Evolutionary conservation across 2,797 vertebrate species (phyloP).

Genomic region (Telmatherina bonti): DNA sequence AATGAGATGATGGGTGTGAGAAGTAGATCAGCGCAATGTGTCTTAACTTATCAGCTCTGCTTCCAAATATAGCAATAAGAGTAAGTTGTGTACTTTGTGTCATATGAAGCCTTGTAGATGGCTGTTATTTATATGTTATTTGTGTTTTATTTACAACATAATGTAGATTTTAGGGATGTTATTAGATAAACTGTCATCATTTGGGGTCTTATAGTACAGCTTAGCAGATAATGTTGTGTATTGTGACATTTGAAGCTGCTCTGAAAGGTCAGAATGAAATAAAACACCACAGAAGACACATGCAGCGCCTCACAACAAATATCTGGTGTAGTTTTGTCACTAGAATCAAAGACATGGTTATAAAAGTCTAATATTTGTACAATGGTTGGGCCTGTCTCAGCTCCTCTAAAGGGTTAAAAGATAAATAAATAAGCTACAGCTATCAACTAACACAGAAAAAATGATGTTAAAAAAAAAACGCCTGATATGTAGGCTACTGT

Average conservation of each 20-base stretch:
- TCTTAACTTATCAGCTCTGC: constrained; percentile 58
- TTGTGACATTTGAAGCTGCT: not conserved
- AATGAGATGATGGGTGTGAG: constrained; percentile 67
- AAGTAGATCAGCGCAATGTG: constrained; percentile 35
- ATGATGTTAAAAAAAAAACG: no score
- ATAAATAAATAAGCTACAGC: no score
- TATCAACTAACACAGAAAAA: no score
- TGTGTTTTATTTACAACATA: constrained; percentile 45
- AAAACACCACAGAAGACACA: constrained; percentile 1
- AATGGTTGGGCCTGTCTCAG: not conserved
- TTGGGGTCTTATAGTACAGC: constrained; percentile 6
- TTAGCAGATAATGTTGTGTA: not conserved
- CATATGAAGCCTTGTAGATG: constrained; percentile 27
- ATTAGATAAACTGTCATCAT: constrained; percentile 18
- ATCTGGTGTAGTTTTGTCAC: not conserved
- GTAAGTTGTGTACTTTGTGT: not conserved
- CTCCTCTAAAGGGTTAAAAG: not conserved
- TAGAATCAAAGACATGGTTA: constrained; percentile 5
- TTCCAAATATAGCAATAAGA: constrained; percentile 19
- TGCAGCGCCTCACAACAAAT: not conserved
- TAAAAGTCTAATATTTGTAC: not conserved
- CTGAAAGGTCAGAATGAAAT: not conserved
- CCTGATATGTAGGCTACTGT: no score
- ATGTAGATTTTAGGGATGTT: not conserved
- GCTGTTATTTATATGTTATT: constrained; percentile 33